These are phyloP conservation scores for Drosophila silvestris DNA, from an alignment of 2,888 invertebrate genomes.

Conservation along the genomic window DNA sequence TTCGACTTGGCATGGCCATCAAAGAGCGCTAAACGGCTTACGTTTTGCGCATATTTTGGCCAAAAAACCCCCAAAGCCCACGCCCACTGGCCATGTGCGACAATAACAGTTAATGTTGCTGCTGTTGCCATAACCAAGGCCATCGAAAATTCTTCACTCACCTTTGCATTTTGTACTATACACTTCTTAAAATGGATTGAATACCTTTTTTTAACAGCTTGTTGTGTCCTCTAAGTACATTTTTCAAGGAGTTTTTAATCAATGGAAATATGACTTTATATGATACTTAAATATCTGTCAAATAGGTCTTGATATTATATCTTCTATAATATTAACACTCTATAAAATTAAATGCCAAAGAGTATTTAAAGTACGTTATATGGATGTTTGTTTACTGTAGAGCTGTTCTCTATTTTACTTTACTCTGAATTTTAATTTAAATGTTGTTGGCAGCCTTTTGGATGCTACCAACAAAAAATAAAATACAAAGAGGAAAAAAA, in stretches of 20 bases:
- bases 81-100: constrained; percentile 34
- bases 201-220: background rate
- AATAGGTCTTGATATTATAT: background rate
- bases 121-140: constrained; percentile 50
- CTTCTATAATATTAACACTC: background rate
- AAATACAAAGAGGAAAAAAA: constrained; percentile 29
- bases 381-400: constrained; percentile 24
- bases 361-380: constrained; percentile 27
- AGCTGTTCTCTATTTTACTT: constrained; percentile 38
- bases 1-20: constrained; percentile 55
- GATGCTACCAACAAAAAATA: constrained; percentile 37
- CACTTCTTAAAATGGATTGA: constrained; percentile 7
- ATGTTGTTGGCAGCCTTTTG: constrained; percentile 75
- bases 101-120: constrained; percentile 70
- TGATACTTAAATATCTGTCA: background rate
- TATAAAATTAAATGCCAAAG: background rate
- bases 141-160: constrained; percentile 36
- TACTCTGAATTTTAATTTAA: constrained; percentile 74
- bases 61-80: constrained; percentile 16
- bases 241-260: background rate
- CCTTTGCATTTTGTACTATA: constrained; percentile 23
- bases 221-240: background rate
- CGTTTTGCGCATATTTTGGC: constrained; percentile 58
- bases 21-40: constrained; percentile 79
- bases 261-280: background rate